These are phyloP conservation scores for Sepiola atlantica DNA, from an alignment of 2,888 invertebrate species.

Conservation along the genomic window DNA sequence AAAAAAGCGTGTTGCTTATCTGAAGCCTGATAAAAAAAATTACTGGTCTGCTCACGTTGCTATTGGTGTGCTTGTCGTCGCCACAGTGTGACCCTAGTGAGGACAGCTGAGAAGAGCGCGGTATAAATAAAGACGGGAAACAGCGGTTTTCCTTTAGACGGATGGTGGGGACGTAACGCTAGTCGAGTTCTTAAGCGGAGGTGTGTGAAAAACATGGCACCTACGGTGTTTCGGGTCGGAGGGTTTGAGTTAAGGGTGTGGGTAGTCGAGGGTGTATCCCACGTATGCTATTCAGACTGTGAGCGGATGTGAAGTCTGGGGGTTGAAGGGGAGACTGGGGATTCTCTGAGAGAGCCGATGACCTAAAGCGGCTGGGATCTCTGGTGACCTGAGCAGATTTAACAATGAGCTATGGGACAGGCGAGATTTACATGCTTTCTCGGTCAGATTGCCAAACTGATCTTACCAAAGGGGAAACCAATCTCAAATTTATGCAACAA, in stretches of 20 bases:
- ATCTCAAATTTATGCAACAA: neutral
- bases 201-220: neutral
- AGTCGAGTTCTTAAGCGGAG: neutral
- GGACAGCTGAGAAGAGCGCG: neutral
- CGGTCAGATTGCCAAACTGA: neutral
- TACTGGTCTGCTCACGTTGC: conserved; percentile 1
- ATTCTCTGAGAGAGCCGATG: neutral
- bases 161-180: no score
- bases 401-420: neutral
- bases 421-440: neutral
- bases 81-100: neutral
- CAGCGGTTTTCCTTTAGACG: neutral
- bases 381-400: neutral
- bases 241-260: neutral
- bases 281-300: neutral
- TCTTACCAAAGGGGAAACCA: neutral
- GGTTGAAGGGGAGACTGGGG: neutral
- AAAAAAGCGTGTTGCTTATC: neutral
- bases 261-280: neutral
- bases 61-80: conserved; percentile 1
- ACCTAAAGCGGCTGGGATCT: neutral
- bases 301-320: neutral
- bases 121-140: neutral
- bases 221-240: neutral
- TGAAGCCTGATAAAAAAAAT: neutral